Percentiles rank a stretch among this genome's conserved stretches.
These are phyloP conservation scores for Mylabris phalerata DNA, from an alignment of 1,140 invertebrate species.

Conservation along the genomic window DNA sequence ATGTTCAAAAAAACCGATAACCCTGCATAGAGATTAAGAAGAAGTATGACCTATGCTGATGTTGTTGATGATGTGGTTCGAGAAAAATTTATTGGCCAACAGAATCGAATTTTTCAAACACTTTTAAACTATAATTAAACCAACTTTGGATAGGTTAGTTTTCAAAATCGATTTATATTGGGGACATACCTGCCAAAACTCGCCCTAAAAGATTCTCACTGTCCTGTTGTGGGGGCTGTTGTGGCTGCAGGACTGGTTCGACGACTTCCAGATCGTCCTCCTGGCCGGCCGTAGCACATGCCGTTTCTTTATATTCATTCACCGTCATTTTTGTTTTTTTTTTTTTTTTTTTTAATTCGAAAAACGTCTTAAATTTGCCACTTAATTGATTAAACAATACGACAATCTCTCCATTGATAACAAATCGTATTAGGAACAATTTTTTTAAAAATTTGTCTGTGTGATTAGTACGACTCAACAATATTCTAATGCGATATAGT, in stretches of 20 bases:
- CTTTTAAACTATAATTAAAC: slow-evolving; percentile 7
- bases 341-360: no score
- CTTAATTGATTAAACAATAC: no score
- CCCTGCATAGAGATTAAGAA: slow-evolving; percentile 9
- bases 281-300: slow-evolving; percentile 33
- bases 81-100: slow-evolving; percentile 1
- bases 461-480: no score
- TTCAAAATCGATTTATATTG: slow-evolving; percentile 8
- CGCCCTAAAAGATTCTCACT: slow-evolving; percentile 50
- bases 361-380: no score
- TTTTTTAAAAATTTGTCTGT: no score
- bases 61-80: neutral
- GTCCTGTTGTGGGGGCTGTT: slow-evolving; percentile 36
- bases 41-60: neutral
- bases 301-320: slow-evolving; percentile 39
- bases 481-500: neutral
- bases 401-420: no score
- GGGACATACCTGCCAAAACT: slow-evolving; percentile 48
- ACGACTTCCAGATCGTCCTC: slow-evolving; percentile 29
- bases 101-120: slow-evolving; percentile 7
- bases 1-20: neutral
- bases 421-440: no score
- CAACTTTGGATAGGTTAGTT: slow-evolving; percentile 9
- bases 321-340: slow-evolving; percentile 40
- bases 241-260: slow-evolving; percentile 24